phyloP scores from a whole-genome alignment of 1,140 invertebrate species.

The Ditylenchus dipsaci region DNA sequence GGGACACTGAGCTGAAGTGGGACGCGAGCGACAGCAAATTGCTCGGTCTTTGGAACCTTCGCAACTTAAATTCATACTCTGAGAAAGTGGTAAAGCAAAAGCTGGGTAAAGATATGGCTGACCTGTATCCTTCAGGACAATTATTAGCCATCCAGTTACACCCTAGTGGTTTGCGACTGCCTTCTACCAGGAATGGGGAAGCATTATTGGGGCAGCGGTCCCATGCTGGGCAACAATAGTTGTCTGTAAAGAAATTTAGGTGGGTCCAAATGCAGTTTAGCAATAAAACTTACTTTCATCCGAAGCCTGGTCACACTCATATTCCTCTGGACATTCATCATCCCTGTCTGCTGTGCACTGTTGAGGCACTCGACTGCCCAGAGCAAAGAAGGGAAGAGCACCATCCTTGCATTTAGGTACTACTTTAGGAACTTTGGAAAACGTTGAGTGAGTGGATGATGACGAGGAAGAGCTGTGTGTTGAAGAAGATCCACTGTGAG shows the following conservation, averaged over 20 bases:
- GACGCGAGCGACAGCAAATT: slow-evolving; percentile 41
- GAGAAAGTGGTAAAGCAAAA: background rate
- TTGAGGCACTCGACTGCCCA: slow-evolving; percentile 44
- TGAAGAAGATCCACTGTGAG: slow-evolving; percentile 3
- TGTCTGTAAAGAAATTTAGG: background rate
- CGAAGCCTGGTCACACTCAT: slow-evolving; percentile 36
- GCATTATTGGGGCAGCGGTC: slow-evolving; percentile 39
- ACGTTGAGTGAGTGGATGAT: background rate
- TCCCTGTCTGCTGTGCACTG: slow-evolving; percentile 33
- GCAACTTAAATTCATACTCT: slow-evolving; percentile 26
- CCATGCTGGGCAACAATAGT: slow-evolving; percentile 48
- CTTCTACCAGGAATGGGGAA: slow-evolving; percentile 47
- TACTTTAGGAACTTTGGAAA: slow-evolving; percentile 39
- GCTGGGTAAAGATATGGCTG: background rate
- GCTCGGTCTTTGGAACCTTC: slow-evolving; percentile 48
- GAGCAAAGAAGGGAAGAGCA: slow-evolving; percentile 41
- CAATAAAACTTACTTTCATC: slow-evolving; percentile 26
- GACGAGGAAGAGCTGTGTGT: background rate
- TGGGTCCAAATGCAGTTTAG: background rate
- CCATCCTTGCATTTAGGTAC: slow-evolving; percentile 49
- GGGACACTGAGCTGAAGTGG: slow-evolving; percentile 43
- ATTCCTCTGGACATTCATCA: slow-evolving; percentile 49
- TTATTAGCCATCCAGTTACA: slow-evolving; percentile 55
- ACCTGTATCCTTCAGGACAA: slow-evolving; percentile 56
- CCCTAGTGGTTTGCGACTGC: slow-evolving; percentile 40